Evolutionary conservation across 2,113 vertebrate genomes (phyloP).

Genomic region (Eclectus roratus): DNA sequence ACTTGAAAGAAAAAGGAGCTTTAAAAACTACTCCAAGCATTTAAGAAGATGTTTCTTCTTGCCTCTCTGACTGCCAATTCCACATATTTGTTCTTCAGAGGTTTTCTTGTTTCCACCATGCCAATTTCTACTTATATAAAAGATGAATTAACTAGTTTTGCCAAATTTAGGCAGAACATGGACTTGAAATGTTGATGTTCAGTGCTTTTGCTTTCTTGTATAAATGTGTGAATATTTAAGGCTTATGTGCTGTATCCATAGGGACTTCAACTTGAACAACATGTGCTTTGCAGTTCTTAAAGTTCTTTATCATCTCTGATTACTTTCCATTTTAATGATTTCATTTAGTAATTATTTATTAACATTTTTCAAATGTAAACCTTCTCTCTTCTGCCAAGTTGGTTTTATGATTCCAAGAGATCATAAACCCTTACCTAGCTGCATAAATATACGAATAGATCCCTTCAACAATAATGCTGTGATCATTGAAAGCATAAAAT

Average conservation of each 20-base stretch:
- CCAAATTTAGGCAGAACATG: neutral
- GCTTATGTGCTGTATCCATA: neutral
- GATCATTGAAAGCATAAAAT: neutral
- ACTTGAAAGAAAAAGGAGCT: neutral
- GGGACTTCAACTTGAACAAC: neutral
- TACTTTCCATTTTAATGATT: neutral
- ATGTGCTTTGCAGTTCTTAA: neutral
- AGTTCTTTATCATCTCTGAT: neutral
- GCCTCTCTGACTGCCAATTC: neutral
- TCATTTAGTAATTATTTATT: neutral
- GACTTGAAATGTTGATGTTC: neutral
- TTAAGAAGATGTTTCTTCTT: neutral
- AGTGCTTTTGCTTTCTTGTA: neutral
- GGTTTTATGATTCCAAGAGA: neutral
- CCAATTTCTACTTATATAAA: neutral
- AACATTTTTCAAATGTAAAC: neutral
- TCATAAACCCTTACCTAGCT: neutral
- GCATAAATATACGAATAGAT: neutral
- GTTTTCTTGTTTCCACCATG: neutral
- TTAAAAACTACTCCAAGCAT: neutral
- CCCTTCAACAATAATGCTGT: neutral
- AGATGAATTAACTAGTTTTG: neutral
- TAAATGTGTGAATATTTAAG: neutral
- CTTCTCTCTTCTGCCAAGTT: neutral
- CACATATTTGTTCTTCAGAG: neutral